Evolutionary conservation across 2,113 vertebrate genomes (phyloP).

Genomic region (Todiramphus chloris): DNA sequence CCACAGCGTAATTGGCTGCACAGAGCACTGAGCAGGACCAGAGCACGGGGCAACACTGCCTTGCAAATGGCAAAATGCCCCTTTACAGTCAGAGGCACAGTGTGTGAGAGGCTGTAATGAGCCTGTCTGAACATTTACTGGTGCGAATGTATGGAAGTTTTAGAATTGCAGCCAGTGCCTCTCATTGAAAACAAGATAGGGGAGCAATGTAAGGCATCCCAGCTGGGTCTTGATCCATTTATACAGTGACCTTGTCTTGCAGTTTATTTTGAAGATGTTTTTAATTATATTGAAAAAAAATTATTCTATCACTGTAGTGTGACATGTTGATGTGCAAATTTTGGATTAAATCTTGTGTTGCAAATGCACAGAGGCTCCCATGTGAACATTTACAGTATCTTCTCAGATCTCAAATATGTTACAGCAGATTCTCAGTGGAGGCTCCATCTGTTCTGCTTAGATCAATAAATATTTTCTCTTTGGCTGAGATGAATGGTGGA

Average conservation of each 20-base stretch:
- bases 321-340: neutral
- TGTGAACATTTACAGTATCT: neutral
- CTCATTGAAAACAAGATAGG: neutral
- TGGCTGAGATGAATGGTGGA: neutral
- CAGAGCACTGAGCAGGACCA: neutral
- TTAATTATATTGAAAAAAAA: neutral
- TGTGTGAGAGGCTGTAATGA: neutral
- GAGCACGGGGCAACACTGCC: rapidly evolving
- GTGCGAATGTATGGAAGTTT: neutral
- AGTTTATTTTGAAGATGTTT: neutral
- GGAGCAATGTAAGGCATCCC: neutral
- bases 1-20: neutral
- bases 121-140: neutral
- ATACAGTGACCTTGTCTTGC: neutral
- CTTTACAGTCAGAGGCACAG: neutral
- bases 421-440: neutral
- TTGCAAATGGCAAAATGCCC: neutral
- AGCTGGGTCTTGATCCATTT: neutral
- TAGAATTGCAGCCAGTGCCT: neutral
- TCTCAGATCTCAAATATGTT: neutral
- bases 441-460: neutral
- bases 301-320: neutral
- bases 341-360: neutral
- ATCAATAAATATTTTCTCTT: neutral
- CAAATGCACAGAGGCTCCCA: neutral